A percentile compares a stretch with the other conserved stretches of the same genome.
Conservation (phyloP, 2,888 invertebrate species). For the Acrobasis repandana region DNA sequence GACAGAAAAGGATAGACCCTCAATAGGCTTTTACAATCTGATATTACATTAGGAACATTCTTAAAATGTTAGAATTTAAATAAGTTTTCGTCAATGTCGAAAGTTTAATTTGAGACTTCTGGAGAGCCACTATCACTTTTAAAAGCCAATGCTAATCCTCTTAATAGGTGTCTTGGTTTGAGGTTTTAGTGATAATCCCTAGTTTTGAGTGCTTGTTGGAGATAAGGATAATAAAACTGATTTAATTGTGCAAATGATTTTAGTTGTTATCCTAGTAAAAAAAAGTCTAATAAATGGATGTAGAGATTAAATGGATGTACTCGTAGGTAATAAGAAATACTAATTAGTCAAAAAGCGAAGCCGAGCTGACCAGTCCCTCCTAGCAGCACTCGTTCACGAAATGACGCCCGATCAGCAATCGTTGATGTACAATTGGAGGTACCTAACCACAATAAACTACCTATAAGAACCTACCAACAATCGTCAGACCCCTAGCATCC, state of each 20-base stretch:
- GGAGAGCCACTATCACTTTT: not conserved
- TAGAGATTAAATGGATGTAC: too few relatives aligned
- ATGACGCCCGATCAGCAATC: too few relatives aligned
- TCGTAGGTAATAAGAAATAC: too few relatives aligned
- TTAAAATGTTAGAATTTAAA: not conserved
- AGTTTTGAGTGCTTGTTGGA: not conserved
- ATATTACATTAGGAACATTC: too few relatives aligned
- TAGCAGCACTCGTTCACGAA: too few relatives aligned
- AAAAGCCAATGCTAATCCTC: not conserved
- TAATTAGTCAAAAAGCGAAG: too few relatives aligned
- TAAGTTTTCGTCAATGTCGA: not conserved
- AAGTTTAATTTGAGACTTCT: not conserved
- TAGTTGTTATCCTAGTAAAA: not conserved
- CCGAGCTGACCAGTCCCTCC: too few relatives aligned
- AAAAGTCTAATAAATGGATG: not conserved
- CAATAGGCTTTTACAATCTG: too few relatives aligned
- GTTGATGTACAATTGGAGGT: too few relatives aligned
- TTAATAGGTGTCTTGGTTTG: not conserved
- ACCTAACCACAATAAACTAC: too few relatives aligned
- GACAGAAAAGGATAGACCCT: too few relatives aligned
- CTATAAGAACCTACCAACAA: not conserved
- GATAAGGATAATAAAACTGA: not conserved
- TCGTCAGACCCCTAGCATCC: not conserved
- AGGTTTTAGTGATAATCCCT: not conserved
- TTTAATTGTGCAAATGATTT: too few relatives aligned